Evolutionary conservation across 2,797 vertebrate species (phyloP), one percentile per base, ranked within the genome.

Genomic region (Tragopan temminckii): DNA sequence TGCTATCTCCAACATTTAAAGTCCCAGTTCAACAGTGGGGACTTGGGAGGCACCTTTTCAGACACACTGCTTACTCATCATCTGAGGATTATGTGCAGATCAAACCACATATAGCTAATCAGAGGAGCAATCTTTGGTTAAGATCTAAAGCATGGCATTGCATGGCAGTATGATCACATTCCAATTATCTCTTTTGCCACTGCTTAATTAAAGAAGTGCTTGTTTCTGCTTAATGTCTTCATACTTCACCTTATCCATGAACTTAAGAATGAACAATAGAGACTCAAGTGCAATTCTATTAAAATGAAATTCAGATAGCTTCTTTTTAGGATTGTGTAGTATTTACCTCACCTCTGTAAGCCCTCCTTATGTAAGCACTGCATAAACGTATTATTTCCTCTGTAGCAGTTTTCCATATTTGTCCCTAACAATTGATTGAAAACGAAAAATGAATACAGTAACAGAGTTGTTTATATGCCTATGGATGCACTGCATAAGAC

Each of bases 1-100:
- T 21, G 35, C 62, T 46, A 16, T 2, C 33, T 29, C 67, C 6
- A 36, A 38, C 0, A 0, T 4, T 29, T 42, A 0, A 35, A 50
- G 77, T 16, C 29, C 38, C 66, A 38, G 27, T 58, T 70, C 29
- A 24, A 29, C 33, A 36, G 35, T 0, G 5, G 40, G 23, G 29
- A 25, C 50, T 50, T n/a, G 46, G 7, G 29, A 33, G 2, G 1
- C 45, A 40, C 14, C 52, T 42, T n/a, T 76, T 80, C 61, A 59
- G 40, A 62, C 29, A 25, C 58, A 45, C 57, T 61, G 29, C 75
- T 55, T 75, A 10, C 69, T 48, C 24, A 62, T 11, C 61, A 33
- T 24, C 18, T 46, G 3, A 25, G 24, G 4, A 3, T 7, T 45
- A 21, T 67, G 38, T 52, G 18, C 36, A 63, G 36, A 74, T 38